These are phyloP conservation scores for Pseudobourletiella spinata DNA, from an alignment of 1,140 invertebrate genomes.

Conservation along the genomic window DNA sequence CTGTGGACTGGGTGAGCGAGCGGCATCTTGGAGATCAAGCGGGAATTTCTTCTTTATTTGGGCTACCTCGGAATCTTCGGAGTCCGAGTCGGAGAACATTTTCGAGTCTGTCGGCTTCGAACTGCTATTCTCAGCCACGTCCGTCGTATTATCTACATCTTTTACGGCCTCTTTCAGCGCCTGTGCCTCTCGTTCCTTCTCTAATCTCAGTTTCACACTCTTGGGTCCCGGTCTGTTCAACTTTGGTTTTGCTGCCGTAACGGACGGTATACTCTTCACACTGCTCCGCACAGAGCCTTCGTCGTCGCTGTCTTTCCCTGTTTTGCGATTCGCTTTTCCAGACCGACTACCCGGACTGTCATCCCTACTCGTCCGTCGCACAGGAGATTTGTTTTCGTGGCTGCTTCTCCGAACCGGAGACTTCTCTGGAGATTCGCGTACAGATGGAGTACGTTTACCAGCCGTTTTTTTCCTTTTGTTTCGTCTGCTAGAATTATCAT, in stretches of 20 bases:
- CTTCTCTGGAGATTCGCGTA: no score
- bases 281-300: no score
- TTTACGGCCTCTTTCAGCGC: neutral
- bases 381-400: neutral
- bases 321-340: no score
- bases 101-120: no score
- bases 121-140: neutral
- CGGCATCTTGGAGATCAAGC: slow-evolving; percentile 5
- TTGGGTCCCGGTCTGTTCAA: neutral
- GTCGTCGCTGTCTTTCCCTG: neutral
- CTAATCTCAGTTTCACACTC: neutral
- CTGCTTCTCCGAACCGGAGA: no score
- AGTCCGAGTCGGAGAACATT: slow-evolving; percentile 1
- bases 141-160: neutral
- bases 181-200: slow-evolving; percentile 1
- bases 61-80: neutral
- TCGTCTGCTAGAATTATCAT: neutral
- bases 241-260: neutral
- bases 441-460: neutral
- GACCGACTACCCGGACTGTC: neutral
- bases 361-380: neutral
- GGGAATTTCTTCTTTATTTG: neutral
- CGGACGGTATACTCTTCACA: no score
- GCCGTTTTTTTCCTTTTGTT: neutral
- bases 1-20: slow-evolving; percentile 1